Base-by-base conservation (phyloP, 35 echinoderm and acorn worm species). In the Ophioderma brevispina region DNA sequence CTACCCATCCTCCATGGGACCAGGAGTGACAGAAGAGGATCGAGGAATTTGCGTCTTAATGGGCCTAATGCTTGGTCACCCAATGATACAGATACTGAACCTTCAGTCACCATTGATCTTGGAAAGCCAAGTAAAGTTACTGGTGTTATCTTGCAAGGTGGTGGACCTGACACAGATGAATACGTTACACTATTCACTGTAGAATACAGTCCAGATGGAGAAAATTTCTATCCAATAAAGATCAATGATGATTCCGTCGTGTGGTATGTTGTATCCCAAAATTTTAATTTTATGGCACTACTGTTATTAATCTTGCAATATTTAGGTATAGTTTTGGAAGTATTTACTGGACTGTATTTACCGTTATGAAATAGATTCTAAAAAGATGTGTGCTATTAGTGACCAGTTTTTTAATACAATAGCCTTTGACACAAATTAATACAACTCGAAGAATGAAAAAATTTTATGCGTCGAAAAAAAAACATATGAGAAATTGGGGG, bases 71-170 rank as follows among this genome's bases (percentile, higher is more conserved):
- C 78, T 15, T 97, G 95, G 95, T 75, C 83, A 82, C 91, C 95
- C 1, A 40, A 41, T 78, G 5, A 40, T 2, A 38, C 35, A 63
- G 95, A 97, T 55, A 23, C 64, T 32, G 76, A 36, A 23, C 95
- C 87, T 0, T 87, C 25, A 55, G 91, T 97, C n/a, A 97, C 88
- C 77, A 78, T 97, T 84, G 95, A 97, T 78, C 87, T 97, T 33
- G 35, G 70, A 49, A 33, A 81, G 64, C 77, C 82, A n/a, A 90
- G 42, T 39, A 46, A 87, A 32, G 88, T 97, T 28, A 90, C 91
- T 39, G 95, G 91, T 18, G 50, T 97, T 32, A 1, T 90, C 13
- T 35, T 97, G 31, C 95, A 97, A 84, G 95, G 95, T 64, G 91
- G 79, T 86, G 91, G 95, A 40, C n/a, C 31, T 6, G 82, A 76